Conservation (phyloP, 2,797 vertebrate species). For the Toxotes lorentzi region DNA sequence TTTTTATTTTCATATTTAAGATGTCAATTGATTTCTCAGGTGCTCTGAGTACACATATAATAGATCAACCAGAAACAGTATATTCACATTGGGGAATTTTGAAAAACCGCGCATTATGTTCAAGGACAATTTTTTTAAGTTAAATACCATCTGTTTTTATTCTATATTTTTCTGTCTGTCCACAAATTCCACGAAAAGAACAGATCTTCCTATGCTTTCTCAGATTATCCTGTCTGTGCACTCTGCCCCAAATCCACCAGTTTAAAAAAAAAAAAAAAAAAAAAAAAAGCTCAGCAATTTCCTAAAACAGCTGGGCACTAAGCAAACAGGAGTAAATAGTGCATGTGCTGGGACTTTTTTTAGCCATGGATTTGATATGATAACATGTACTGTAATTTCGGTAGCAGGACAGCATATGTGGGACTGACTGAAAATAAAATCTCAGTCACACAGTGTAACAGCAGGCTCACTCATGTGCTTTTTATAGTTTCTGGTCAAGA, state of each 20-base stretch:
- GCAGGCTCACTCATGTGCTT: neutral
- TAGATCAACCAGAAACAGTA: neutral
- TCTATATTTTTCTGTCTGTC: neutral
- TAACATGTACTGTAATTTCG: neutral
- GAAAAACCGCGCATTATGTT: neutral
- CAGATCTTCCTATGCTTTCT: neutral
- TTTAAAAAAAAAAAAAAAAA: neutral
- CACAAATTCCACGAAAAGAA: neutral
- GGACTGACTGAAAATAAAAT: neutral
- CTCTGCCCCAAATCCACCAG: no score
- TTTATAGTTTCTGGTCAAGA: neutral
- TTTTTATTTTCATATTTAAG: conserved; percentile 12
- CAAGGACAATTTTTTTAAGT: neutral
- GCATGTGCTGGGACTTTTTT: neutral
- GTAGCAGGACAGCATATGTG: no score
- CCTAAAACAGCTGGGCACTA: neutral
- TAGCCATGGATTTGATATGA: neutral
- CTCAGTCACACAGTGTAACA: neutral
- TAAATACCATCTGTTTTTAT: neutral
- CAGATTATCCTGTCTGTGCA: neutral
- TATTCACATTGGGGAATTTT: neutral
- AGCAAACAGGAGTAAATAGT: neutral
- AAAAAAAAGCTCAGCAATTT: neutral
- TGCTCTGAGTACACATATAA: neutral
- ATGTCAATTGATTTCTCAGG: neutral